These are phyloP conservation scores for Micromys minutus DNA, from an alignment of 2,113 vertebrate species.

Conservation along the genomic window DNA sequence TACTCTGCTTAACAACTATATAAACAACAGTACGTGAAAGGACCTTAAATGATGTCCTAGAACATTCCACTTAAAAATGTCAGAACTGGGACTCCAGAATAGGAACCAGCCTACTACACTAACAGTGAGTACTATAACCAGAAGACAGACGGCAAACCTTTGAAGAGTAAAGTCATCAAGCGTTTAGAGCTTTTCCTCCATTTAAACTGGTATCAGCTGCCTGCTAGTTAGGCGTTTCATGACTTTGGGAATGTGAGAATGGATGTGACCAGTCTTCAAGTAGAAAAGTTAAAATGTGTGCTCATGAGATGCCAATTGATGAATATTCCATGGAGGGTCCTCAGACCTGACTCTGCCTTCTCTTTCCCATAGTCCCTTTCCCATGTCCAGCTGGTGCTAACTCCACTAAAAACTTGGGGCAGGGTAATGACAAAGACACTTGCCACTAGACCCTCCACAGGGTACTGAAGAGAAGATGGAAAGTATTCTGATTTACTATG, in stretches of 20 bases:
- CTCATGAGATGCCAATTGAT: not conserved
- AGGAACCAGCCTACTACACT: not conserved
- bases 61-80: not conserved
- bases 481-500: conserved; percentile 13
- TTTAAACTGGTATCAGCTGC: not conserved
- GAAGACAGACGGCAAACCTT: not conserved
- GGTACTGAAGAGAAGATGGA: not conserved
- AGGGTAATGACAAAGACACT: not conserved
- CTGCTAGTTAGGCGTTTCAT: not conserved
- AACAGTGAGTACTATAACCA: not conserved
- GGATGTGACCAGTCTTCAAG: not conserved
- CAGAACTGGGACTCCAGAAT: not conserved
- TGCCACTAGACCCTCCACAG: conserved; percentile 29
- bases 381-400: not conserved
- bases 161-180: not conserved
- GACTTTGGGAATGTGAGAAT: conserved; percentile 11
- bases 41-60: not conserved
- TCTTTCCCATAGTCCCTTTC: rapidly evolving
- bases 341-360: not conserved
- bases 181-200: not conserved
- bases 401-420: not conserved
- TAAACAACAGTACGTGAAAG: not conserved
- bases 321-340: not conserved
- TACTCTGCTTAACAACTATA: not conserved
- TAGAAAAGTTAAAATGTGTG: not conserved